Evolutionary conservation across 1,140 invertebrate genomes (phyloP).

Genomic region (Diorhabda sublineata): DNA sequence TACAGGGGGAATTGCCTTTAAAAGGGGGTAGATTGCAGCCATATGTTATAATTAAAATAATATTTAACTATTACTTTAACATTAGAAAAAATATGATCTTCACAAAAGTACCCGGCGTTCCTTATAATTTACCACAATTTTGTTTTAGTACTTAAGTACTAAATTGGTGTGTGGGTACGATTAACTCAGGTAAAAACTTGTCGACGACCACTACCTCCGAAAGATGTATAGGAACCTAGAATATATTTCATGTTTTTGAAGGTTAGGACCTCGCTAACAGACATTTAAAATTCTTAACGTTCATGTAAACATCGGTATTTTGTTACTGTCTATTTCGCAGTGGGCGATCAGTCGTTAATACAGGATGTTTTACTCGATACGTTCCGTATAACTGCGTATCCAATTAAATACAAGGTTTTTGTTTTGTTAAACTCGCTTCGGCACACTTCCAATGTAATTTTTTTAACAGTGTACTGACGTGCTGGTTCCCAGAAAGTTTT

Average conservation of each 20-base stretch:
- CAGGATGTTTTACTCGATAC: background rate
- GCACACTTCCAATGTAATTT: background rate
- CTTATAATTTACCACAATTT: background rate
- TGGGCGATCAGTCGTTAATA: background rate
- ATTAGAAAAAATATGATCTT: constrained; percentile 1
- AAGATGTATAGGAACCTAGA: background rate
- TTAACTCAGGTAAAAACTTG: constrained; percentile 2
- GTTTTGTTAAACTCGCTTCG: background rate
- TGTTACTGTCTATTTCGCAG: background rate
- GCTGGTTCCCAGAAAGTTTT: too few species aligned
- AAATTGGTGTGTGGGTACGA: background rate
- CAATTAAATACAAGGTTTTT: background rate
- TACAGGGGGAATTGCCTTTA: background rate
- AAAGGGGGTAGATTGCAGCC: background rate
- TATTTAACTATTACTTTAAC: background rate
- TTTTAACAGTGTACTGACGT: too few species aligned
- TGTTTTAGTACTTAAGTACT: background rate
- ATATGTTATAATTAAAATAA: constrained; percentile 3
- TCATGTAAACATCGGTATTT: background rate
- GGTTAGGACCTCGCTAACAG: constrained; percentile 1
- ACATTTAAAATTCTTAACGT: background rate
- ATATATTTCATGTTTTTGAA: background rate
- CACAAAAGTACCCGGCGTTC: background rate
- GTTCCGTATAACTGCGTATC: background rate
- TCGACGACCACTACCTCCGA: background rate